phyloP scores from a whole-genome alignment of 2,797 vertebrate genomes.

The Gadopsis marmoratus region DNA sequence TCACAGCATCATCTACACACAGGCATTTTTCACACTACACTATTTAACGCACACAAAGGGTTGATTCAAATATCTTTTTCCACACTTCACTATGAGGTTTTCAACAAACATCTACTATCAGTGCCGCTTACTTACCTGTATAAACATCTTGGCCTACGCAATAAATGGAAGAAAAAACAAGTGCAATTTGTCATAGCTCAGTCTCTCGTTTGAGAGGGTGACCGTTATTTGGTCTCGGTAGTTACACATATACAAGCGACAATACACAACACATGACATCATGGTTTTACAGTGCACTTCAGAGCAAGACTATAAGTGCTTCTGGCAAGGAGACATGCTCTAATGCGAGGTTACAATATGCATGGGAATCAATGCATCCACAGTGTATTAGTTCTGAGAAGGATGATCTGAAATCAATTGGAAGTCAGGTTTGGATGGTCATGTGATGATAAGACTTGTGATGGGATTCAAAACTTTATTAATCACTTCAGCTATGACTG shows the following conservation, averaged over 20 bases:
- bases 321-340: slow-evolving; percentile 45
- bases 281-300: slow-evolving; percentile 33
- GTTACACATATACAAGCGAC: not conserved
- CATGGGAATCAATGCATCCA: slow-evolving; percentile 34
- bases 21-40: slow-evolving; percentile 13
- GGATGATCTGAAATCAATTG: slow-evolving; percentile 8
- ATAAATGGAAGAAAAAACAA: slow-evolving; percentile 28
- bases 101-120: slow-evolving; percentile 37
- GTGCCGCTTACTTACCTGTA: slow-evolving; percentile 65
- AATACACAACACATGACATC: slow-evolving; percentile 9
- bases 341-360: slow-evolving; percentile 21
- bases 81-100: slow-evolving; percentile 25
- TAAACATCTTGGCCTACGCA: slow-evolving; percentile 35
- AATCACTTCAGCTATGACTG: not conserved
- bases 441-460: slow-evolving; percentile 31
- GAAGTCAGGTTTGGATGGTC: slow-evolving; percentile 21
- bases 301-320: slow-evolving; percentile 13
- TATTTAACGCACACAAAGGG: slow-evolving; percentile 10
- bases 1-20: slow-evolving; percentile 21
- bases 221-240: slow-evolving; percentile 39
- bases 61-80: not conserved
- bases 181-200: slow-evolving; percentile 78
- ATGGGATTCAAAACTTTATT: not conserved
- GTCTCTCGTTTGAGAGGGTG: slow-evolving; percentile 38
- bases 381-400: not conserved